Conservation (phyloP, 2,113 vertebrate species). For the Leptodactylus fuscus region DNA sequence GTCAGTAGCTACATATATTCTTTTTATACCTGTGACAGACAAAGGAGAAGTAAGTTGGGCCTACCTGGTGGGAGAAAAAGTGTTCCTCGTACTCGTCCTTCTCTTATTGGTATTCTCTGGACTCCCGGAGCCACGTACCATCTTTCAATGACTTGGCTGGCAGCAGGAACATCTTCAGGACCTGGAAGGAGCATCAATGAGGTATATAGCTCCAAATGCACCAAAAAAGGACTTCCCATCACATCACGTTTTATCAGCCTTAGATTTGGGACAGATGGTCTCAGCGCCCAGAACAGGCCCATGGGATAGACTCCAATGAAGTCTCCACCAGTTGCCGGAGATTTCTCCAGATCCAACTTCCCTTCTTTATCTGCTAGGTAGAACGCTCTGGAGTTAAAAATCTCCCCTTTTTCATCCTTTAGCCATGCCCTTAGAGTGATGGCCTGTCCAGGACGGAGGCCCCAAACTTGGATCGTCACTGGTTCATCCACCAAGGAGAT, state of each 20-base stretch:
- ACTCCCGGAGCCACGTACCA: slow-evolving; percentile 72
- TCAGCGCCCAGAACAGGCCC: slow-evolving; percentile 82
- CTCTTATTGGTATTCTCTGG: slow-evolving; percentile 70
- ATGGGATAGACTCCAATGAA: slow-evolving; percentile 79
- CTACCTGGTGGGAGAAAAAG: slow-evolving; percentile 84
- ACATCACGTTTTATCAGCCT: slow-evolving; percentile 75
- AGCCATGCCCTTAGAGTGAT: slow-evolving; percentile 79
- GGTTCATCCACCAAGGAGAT: slow-evolving; percentile 72
- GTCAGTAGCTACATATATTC: too few relatives aligned
- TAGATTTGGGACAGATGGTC: slow-evolving; percentile 62
- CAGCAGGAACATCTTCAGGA: slow-evolving; percentile 48
- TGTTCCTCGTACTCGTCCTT: slow-evolving; percentile 72
- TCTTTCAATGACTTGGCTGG: slow-evolving; percentile 71
- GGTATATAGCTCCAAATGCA: slow-evolving; percentile 65
- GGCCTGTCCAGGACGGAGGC: slow-evolving; percentile 72
- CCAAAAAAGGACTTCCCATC: slow-evolving; percentile 63
- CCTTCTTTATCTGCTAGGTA: slow-evolving; percentile 75
- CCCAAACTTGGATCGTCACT: slow-evolving; percentile 69
- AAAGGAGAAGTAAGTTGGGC: background rate
- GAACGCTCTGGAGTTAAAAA: slow-evolving; percentile 76
- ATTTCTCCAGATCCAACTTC: slow-evolving; percentile 69
- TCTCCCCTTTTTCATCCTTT: slow-evolving; percentile 75
- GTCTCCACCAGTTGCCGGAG: slow-evolving; percentile 74
- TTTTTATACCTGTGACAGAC: background rate
- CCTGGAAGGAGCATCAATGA: accelerated